Percentiles rank a stretch among this genome's conserved stretches.
Conservation (phyloP, 2,888 invertebrate genomes). For the Dorcus hopei region DNA sequence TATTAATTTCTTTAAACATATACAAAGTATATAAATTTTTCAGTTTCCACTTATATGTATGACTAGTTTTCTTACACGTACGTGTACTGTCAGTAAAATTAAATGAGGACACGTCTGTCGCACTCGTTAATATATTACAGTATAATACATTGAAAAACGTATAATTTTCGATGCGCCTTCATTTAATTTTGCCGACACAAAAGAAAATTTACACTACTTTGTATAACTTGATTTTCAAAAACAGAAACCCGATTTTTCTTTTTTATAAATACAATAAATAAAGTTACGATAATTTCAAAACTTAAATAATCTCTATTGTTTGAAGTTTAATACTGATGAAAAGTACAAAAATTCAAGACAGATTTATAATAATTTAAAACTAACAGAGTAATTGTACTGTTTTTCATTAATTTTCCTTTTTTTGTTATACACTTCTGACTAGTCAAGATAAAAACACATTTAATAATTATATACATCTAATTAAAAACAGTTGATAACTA, state of each 20-base stretch:
- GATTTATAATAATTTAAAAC: conserved; percentile 39
- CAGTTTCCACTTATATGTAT: conserved; percentile 6
- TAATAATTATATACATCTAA: conserved; percentile 11
- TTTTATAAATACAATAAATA: conserved; percentile 12
- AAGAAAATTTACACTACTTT: conserved; percentile 3
- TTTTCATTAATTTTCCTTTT: conserved; percentile 6
- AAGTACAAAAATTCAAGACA: conserved; percentile 47
- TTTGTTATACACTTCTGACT: conserved; percentile 13
- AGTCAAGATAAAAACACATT: conserved; percentile 12
- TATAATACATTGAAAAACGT: too few species aligned
- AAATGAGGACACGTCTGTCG: neutral
- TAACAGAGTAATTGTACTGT: conserved; percentile 36
- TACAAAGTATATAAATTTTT: conserved; percentile 13
- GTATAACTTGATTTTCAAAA: conserved; percentile 7
- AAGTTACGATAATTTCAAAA: conserved; percentile 20
- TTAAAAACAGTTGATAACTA: conserved; percentile 4
- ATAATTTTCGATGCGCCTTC: too few species aligned
- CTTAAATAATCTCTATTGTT: conserved; percentile 43
- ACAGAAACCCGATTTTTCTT: neutral
- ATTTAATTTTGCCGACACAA: too few species aligned
- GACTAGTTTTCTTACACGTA: conserved; percentile 8
- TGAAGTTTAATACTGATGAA: conserved; percentile 46
- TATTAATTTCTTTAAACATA: conserved; percentile 8
- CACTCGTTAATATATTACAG: too few species aligned
- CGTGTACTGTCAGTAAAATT: neutral